Evolutionary conservation across 2,113 vertebrate species (phyloP).

Genomic region (Cettia cetti): DNA sequence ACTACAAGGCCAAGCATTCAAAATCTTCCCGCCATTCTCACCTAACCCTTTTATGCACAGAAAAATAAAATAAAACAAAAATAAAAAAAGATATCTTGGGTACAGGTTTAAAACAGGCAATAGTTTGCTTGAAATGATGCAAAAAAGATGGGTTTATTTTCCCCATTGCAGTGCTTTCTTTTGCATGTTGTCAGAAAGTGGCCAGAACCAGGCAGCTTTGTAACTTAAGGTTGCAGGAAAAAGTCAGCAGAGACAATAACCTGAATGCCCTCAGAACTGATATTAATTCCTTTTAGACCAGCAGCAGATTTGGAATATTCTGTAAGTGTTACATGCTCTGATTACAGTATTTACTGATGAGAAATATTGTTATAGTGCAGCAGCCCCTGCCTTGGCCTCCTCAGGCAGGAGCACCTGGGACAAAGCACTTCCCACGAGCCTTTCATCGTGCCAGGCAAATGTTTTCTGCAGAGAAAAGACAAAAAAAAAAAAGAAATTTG

Average conservation of each 20-base stretch:
- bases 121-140: not conserved
- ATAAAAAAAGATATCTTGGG: not conserved
- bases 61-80: not conserved
- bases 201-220: not conserved
- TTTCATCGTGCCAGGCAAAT: not conserved
- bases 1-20: not conserved
- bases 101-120: not conserved
- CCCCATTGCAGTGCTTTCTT: not conserved
- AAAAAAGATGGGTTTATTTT: not conserved
- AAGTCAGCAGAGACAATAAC: not conserved
- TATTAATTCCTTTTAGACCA: not conserved
- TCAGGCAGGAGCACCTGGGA: not conserved
- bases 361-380: not conserved
- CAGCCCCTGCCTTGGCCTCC: not conserved
- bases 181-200: not conserved
- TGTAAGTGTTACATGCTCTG: not conserved
- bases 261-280: not conserved
- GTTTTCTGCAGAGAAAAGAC: not conserved
- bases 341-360: not conserved
- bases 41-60: not conserved
- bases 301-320: not conserved
- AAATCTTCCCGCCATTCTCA: not conserved
- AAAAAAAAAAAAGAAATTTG: not conserved
- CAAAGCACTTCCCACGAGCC: not conserved
- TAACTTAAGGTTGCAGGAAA: accelerated